Conservation (phyloP, 2,113 vertebrate species). For the Neolamprologus cancellatus region DNA sequence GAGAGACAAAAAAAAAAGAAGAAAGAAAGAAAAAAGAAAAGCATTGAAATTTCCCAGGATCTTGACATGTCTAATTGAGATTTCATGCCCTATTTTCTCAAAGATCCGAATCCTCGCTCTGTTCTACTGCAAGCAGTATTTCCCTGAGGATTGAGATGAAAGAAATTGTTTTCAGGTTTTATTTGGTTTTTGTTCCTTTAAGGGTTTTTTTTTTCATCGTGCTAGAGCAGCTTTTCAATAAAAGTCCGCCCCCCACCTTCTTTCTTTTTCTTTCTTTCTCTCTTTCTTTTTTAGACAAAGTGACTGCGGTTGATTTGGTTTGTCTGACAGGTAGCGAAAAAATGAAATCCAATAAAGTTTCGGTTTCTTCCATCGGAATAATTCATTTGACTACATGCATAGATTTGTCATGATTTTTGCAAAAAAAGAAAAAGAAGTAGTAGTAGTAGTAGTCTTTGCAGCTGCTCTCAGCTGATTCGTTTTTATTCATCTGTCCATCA, state of each 20-base stretch:
- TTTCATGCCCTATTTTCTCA: constrained; percentile 65
- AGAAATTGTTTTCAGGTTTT: constrained; percentile 58
- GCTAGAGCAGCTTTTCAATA: constrained; percentile 37
- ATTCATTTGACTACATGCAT: constrained; percentile 10
- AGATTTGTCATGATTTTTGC: neutral
- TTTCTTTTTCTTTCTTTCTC: neutral
- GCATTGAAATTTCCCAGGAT: constrained; percentile 54
- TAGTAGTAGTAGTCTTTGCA: neutral
- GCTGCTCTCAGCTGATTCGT: neutral
- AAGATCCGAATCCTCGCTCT: constrained; percentile 31
- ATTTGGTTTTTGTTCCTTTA: constrained; percentile 53
- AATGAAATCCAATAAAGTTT: constrained; percentile 2
- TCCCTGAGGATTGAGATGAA: constrained; percentile 56
- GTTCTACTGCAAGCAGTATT: constrained; percentile 35
- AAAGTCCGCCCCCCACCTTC: neutral
- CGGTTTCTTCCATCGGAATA: neutral
- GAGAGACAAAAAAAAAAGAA: neutral
- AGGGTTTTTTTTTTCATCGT: constrained; percentile 4
- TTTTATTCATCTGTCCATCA: neutral
- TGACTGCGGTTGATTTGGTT: constrained; percentile 21
- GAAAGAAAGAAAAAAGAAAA: neutral
- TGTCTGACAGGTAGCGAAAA: neutral
- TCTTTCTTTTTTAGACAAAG: constrained; percentile 19
- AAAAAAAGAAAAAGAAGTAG: neutral
- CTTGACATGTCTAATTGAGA: constrained; percentile 68